Conservation (phyloP, 2,797 vertebrate genomes). For the Delichon dasypus region DNA sequence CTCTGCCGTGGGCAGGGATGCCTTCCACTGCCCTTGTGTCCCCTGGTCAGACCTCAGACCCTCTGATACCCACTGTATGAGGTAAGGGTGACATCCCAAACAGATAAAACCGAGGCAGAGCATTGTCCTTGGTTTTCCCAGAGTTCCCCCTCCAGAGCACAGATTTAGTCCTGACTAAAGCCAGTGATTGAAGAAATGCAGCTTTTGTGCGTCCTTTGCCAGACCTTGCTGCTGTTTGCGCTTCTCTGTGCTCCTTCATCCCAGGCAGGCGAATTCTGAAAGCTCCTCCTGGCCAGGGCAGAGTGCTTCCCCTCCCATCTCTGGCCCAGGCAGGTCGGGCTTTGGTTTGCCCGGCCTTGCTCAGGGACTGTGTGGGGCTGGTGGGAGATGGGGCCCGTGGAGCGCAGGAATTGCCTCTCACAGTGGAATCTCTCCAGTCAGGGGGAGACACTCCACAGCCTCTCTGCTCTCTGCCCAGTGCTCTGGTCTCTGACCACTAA, state of each 20-base stretch:
- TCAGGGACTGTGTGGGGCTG: neutral
- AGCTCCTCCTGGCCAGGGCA: neutral
- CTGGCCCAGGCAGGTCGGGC: rapidly evolving
- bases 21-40: neutral
- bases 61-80: rapidly evolving
- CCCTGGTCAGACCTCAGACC: neutral
- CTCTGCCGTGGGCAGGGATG: neutral
- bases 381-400: too few species aligned
- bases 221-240: neutral
- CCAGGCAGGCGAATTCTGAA: neutral
- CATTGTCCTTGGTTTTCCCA: neutral
- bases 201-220: neutral
- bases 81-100: neutral
- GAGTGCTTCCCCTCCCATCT: neutral
- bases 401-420: neutral
- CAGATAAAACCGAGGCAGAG: neutral
- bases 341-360: neutral
- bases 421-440: rapidly evolving
- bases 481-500: neutral
- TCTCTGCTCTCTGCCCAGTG: neutral
- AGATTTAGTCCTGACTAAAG: neutral
- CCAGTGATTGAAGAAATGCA: neutral
- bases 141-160: neutral
- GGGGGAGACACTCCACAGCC: neutral
- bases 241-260: neutral